Conservation (phyloP, 2,797 vertebrate species). For the Epinephelus coioides region DNA sequence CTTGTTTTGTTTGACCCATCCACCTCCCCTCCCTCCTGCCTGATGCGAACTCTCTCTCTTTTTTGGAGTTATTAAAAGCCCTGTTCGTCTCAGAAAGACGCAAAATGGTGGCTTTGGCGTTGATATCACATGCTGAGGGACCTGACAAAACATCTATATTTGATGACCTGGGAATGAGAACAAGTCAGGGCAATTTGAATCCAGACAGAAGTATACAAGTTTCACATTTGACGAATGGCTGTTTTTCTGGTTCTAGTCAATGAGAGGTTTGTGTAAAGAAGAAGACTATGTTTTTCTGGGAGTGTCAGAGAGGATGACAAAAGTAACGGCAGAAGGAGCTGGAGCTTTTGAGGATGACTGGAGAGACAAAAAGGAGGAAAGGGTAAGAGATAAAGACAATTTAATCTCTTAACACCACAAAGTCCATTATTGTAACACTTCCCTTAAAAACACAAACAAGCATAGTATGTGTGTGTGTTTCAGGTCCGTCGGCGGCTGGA, state of each 20-base stretch:
- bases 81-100: no score
- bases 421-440: not conserved
- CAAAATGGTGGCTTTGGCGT: no score
- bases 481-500: constrained; percentile 70
- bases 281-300: constrained; percentile 84
- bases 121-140: no score
- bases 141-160: no score
- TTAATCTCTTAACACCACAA: not conserved
- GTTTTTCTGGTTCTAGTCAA: constrained; percentile 70
- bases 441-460: not conserved
- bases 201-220: not conserved
- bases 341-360: constrained; percentile 42
- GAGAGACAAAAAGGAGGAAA: constrained; percentile 66
- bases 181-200: not conserved
- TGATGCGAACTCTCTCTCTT: no score
- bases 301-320: not conserved
- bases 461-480: constrained; percentile 9
- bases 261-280: constrained; percentile 85
- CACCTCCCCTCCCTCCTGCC: no score
- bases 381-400: constrained; percentile 67
- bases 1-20: no score
- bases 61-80: no score
- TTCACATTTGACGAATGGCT: not conserved
- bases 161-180: no score
- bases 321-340: not conserved